Evolutionary conservation across 2,113 vertebrate genomes (phyloP).

Genomic region (Garra rufa): DNA sequence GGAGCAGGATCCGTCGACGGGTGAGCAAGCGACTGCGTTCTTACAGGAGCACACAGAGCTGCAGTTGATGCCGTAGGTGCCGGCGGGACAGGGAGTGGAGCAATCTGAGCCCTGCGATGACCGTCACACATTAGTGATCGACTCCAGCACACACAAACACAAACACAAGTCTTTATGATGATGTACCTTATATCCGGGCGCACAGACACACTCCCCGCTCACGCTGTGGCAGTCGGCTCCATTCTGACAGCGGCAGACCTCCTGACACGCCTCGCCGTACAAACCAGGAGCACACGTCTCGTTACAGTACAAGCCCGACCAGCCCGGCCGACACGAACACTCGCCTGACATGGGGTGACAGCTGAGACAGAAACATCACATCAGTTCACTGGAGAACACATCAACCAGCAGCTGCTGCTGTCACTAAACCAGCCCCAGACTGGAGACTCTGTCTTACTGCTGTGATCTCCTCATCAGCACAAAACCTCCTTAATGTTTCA

Average conservation of each 20-base stretch:
- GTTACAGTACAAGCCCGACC: slow-evolving; percentile 96
- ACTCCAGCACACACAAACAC: not conserved
- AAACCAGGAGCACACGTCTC: slow-evolving; percentile 93
- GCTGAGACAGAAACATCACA: slow-evolving; percentile 72
- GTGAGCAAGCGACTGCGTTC: slow-evolving; percentile 86
- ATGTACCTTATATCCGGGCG: slow-evolving; percentile 93
- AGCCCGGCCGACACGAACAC: slow-evolving; percentile 88
- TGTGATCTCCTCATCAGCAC: no score
- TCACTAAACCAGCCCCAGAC: not conserved
- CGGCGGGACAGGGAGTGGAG: slow-evolving; percentile 80
- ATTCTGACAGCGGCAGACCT: not conserved
- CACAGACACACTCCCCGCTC: slow-evolving; percentile 89
- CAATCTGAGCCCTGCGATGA: slow-evolving; percentile 82
- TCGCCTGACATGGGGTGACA: slow-evolving; percentile 98
- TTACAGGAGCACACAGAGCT: slow-evolving; percentile 88
- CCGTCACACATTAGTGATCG: not conserved
- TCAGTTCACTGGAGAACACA: no score
- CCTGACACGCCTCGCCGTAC: slow-evolving; percentile 85
- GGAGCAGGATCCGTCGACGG: slow-evolving; percentile 90
- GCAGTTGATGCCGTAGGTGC: slow-evolving; percentile 87
- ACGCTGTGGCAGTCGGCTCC: slow-evolving; percentile 79
- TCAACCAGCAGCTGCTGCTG: not conserved
- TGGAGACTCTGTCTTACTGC: no score
- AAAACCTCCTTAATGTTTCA: not conserved
- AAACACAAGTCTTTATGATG: not conserved